Evolutionary conservation across 2,888 invertebrate genomes (phyloP), one percentile per base, ranked within the genome.

Genomic region (Mactromeris polynyma): DNA sequence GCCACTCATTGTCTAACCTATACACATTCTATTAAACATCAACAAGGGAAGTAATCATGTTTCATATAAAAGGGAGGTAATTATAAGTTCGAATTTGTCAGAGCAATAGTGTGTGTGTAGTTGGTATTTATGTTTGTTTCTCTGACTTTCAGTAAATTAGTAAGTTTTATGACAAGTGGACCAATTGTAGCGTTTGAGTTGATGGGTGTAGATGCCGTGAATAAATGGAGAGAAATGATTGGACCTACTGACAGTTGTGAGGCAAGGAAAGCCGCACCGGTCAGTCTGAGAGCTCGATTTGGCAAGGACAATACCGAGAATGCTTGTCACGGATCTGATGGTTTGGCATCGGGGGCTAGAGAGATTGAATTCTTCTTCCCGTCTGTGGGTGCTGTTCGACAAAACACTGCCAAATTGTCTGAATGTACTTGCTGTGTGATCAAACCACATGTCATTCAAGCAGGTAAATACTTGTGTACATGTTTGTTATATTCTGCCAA

Each of bases 371-470:
- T 97, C 90, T 97, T 97, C 95, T 97, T 97, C 94, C 97, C 97
- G 0, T 93, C 94, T n/a, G 94, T 94, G 33, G 92, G 94, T 9
- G 93, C 94, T n/a, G 90, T 94, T 14, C 92, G 95, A 88, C 93
- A 92, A 54, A 96, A 96, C 89, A 96, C 97, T 31, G 96, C 97
- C 33, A 93, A 93, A 19, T 96, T 95, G 89, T 89, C 90, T 11
- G 96, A 96, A 84, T 96, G 95, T 54, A 97, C 97, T 6, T 97
- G 97, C 90, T 98, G 98, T 95, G 97, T 99, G 84, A 98, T 99
- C 79, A 99, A 99, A 96, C 99, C 99, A 0, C 99, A 99, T 96
- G 98, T 98, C 19, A 97, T 99, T 7, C 97, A 98, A 92, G 98
- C 98, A 95, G 98, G 98, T 95, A 97, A 97, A 94, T 79, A 21